Base-by-base conservation (phyloP, 2,113 vertebrate species). In the Ivindomyrus marchei region DNA sequence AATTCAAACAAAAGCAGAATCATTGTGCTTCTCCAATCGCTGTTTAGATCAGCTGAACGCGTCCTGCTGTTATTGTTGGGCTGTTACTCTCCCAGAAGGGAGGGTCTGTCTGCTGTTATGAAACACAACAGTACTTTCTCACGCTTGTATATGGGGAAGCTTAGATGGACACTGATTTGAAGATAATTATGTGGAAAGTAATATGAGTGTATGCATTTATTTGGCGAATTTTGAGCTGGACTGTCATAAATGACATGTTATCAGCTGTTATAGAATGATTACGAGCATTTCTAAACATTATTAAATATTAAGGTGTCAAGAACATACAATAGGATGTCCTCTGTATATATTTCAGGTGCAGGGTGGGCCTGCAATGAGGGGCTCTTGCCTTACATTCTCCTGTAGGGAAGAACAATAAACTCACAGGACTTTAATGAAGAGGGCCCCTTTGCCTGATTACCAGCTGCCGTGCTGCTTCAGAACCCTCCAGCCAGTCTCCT, bases 1-100 rank as follows among this genome's bases (percentile, higher is more conserved):
- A 24, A 87, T 74, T 50, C 36, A 42, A 66, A 80, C 49, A 88
- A 87, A 90, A 6, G 9, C 47, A 90, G 21, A 80, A 77, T 88
- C 47, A 77, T 87, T 42, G 39, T 39, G 87, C 56, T 56, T 52
- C 49, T 52, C 49, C 86, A 56, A 11, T 46, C 47, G 36, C 85
- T 11, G 45, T 86, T 87, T 39, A 56, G 66, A 27, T 88, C 49
- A 56, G 66, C 36, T 77, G 80, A 83, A 90, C 11, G 7, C 4
- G 17, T 58, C 27, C 17, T 42, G 27, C n/a, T 24, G 74, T 88
- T 80, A 90, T 52, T 49, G 31, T 31, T 17, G 47, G 27, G 58
- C 15, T 56, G 36, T 58, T 47, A 6, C n/a, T 56, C 9, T 36
- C 9, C 88, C 19, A 80, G 2, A 17, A 42, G 24, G 24, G 42